Evolutionary conservation across 2,113 vertebrate genomes (phyloP), one percentile per base, ranked within the genome.

Genomic region (Scomber colias): DNA sequence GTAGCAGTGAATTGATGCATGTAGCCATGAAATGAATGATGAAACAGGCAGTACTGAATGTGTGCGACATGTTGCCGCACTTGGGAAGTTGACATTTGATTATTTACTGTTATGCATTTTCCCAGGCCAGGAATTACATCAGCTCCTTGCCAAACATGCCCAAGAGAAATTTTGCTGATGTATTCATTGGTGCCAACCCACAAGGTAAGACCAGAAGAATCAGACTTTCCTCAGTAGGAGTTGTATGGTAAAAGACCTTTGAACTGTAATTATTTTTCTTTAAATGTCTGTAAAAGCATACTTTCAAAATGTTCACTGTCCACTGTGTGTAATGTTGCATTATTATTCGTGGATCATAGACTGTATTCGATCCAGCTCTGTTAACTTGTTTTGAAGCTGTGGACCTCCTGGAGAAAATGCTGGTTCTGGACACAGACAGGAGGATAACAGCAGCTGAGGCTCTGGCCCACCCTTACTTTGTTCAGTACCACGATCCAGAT

Each of bases 161-260:
- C 64, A 99, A 99, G 93, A 99, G 98, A 95, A 97, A 97, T 94
- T 99, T 99, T 93, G 95, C 97, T 81, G 96, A 99, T 46, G 98
- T 99, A 81, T 99, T 99, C 91, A 95, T 99, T 83, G 98, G 98
- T 83, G 98, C 98, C 86, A 99, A 99, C 85, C 98, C 98, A 56
- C 90, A 94, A 85, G 98, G 98, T 99, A 96, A 96, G 92, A 24
- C 15, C 3, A 67, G n/a, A 57, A 35, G 59, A 16, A 71, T 31
- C 15, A 13, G 13, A 53, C 5, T 50, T 65, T 53, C n/a, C 21
- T 35, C 3, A 40, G 54, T 40, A 40, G 13, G 1, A 3, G 11
- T 4, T 12, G 1, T 16, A 35, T 64, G 1, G 3, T 27, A 16
- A 21, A 78, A 14, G 3, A 3, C 54, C 4, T 68, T 13, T 11